Evolutionary conservation across 2,113 vertebrate genomes (phyloP).

Genomic region (Antigone vipio): DNA sequence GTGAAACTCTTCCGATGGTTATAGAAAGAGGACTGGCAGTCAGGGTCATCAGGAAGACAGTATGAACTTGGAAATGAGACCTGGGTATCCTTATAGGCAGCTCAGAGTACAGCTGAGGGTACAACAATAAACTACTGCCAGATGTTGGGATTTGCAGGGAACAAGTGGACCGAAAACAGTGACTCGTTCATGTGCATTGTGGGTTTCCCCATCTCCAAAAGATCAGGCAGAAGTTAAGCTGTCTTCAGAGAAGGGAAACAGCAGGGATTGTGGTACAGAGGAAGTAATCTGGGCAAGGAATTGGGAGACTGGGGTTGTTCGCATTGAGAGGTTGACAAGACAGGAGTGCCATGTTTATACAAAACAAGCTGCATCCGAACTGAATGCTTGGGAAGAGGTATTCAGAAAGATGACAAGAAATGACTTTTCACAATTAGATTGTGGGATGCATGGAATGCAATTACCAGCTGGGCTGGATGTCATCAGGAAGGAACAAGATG

Average conservation of each 20-base stretch:
- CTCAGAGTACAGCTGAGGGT: neutral
- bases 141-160: neutral
- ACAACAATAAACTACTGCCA: neutral
- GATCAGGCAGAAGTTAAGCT: neutral
- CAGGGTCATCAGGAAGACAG: neutral
- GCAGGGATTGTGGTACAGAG: neutral
- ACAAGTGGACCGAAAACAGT: neutral
- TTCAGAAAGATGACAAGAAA: neutral
- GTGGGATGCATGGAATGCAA: neutral
- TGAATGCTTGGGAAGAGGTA: neutral
- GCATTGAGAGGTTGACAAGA: neutral
- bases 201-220: neutral
- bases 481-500: neutral
- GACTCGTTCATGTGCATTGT: rapidly evolving
- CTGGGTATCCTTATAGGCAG: neutral
- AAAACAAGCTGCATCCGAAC: neutral
- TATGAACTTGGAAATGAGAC: neutral
- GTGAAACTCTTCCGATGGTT: neutral
- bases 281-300: neutral
- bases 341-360: neutral
- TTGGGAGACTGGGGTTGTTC: neutral
- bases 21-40: neutral
- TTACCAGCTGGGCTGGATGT: neutral
- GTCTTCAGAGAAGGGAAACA: neutral
- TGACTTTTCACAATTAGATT: neutral